phyloP scores from a whole-genome alignment of 1,140 invertebrate species.

The Drosophila virilis region DNA sequence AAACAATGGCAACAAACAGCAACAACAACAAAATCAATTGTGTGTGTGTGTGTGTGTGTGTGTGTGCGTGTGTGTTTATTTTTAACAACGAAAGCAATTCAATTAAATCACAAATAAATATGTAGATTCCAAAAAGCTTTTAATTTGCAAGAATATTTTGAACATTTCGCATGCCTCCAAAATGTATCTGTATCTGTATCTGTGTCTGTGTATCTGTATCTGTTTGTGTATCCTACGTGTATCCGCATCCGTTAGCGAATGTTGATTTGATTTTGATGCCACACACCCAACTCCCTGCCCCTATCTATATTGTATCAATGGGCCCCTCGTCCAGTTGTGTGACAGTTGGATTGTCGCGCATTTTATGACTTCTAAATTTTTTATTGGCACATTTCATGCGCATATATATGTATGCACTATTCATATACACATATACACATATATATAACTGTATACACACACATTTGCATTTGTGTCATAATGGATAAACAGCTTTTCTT shows the following conservation, averaged over 20 bases:
- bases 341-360: conserved; percentile 28
- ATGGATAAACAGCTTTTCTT: conserved; percentile 42
- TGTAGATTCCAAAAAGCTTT: conserved; percentile 68
- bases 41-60: not conserved
- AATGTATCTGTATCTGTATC: conserved; percentile 17
- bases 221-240: conserved; percentile 5
- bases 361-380: conserved; percentile 57
- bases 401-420: conserved; percentile 4
- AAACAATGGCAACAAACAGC: conserved; percentile 44
- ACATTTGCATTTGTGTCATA: conserved; percentile 14
- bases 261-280: conserved; percentile 22
- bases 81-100: conserved; percentile 73
- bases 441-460: conserved; percentile 17
- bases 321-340: not conserved
- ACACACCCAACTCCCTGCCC: not conserved
- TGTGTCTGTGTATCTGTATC: conserved; percentile 9
- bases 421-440: conserved; percentile 12
- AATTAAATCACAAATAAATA: conserved; percentile 83
- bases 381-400: conserved; percentile 37
- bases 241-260: conserved; percentile 14
- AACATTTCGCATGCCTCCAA: conserved; percentile 31
- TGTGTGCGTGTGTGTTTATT: conserved; percentile 62
- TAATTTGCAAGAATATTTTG: conserved; percentile 49
- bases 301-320: not conserved
- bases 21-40: conserved; percentile 5